Evolutionary conservation across 2,888 invertebrate species (phyloP), one percentile per base, ranked within the genome.

Genomic region (Ectemnius cavifrons): DNA sequence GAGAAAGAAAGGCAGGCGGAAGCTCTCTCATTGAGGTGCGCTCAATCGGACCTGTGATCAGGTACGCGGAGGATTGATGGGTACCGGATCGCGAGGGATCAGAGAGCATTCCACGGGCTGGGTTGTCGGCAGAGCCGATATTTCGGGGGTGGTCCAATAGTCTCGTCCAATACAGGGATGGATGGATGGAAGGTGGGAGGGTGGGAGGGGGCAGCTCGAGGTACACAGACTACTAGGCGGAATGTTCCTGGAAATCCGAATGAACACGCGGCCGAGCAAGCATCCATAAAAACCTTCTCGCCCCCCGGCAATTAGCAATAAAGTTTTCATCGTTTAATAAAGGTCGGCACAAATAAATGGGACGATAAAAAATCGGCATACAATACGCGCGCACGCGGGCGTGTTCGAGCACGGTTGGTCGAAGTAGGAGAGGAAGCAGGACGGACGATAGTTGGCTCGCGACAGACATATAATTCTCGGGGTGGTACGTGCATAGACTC

Each of bases 251-350:
- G 83, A 85, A 37, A 84, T 83, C 84, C 85, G 82, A 86, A 87
- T 85, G 84, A 85, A 86, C 85, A 86, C 85, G 85, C 80, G 82
- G 82, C 73, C 84, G 84, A 71, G 84, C 82, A 83, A 83, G 81
- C 85, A 80, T 84, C 86, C 86, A 86, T 86, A 87, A 86, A 87
- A 86, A 87, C 85, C 86, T 84, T 85, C 86, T 85, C 83, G 85
- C 84, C 84, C 81, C 47, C 83, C 84, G 85, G 87, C 88, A 87
- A 88, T 88, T 87, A 87, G 88, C 88, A 87, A 88, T 89, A 88
- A 88, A 88, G 84, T 87, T 88, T 88, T 86, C 88, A 86, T 88
- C 87, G 87, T 89, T 89, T 87, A 87, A 88, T 88, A 87, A 88
- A 87, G 86, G 87, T 84, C 84, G 83, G 85, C 83, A 84, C 84